Evolutionary conservation across 1,140 invertebrate genomes (phyloP), one percentile per base, ranked within the genome.

Genomic region (Platorchestia sp.): DNA sequence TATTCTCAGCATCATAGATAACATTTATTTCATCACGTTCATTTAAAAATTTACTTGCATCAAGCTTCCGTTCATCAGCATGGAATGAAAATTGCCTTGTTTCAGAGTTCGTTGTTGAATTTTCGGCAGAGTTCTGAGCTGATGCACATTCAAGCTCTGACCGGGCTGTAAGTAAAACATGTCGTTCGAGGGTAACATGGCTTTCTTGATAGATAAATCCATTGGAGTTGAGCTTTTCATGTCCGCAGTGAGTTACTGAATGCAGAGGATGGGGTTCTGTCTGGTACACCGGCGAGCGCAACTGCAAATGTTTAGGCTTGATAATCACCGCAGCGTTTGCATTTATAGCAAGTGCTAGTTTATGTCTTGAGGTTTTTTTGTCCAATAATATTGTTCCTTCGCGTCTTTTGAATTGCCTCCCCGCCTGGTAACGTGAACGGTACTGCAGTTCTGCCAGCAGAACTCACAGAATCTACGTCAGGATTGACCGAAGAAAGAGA

Each of bases 221-320:
- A 89, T 89, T 89, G n/a, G 87, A 89, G 43, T 0, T 42, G 14
- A 89, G n/a, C 87, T 89, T 43, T 27, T 89, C 43, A 42, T 89
- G n/a, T 42, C 43, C 87, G 36, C 43, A 89, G 87, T 89, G 43
- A 27, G n/a, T 89, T 42, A 89, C 43, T 5, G 36, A 3, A 89
- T 89, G 87, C 87, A 89, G 87, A 44, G 87, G 87, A 89, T 89
- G 87, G 3, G 43, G 87, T 27, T 89, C 87, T 1, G 87, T 89
- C 87, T 89, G 87, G 42, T 44, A 89, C 43, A 44, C 87, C 7
- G 43, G 45, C 7, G 45, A 93, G 40, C 91, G 43, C 43, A 19
- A 3, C 16, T 45, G 91, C 41, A 93, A 44, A 44, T 93, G 43
- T 40, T 93, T 93, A 44, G 91, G 91, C 45, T 93, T 93, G 7